phyloP scores from a whole-genome alignment of 2,113 vertebrate genomes.

The Rana temporaria region DNA sequence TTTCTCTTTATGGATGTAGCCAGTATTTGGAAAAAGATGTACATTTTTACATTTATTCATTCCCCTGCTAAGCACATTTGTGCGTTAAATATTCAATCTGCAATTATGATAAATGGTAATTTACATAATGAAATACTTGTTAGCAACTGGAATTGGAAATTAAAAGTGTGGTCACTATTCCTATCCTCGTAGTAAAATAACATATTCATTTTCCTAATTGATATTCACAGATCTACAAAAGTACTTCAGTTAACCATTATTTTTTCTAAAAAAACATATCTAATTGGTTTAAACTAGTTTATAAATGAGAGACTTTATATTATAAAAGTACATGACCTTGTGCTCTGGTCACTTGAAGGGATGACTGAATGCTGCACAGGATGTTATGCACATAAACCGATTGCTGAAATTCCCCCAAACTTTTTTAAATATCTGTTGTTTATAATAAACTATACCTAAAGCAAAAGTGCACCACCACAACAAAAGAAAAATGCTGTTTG shows the following conservation, averaged over 20 bases:
- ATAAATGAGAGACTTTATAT: slow-evolving; percentile 1
- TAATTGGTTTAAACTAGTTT: neutral
- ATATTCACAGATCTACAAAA: slow-evolving; percentile 9
- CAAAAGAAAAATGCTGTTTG: too few relatives aligned
- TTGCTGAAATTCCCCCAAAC: neutral
- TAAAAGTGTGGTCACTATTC: neutral
- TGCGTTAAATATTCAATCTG: neutral
- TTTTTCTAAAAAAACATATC: neutral
- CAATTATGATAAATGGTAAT: slow-evolving; percentile 1
- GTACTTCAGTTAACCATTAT: slow-evolving; percentile 10
- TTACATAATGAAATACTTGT: slow-evolving; percentile 29
- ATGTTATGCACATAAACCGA: neutral
- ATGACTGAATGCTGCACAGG: neutral
- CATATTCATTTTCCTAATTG: slow-evolving; percentile 15
- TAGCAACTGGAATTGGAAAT: neutral
- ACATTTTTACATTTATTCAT: neutral
- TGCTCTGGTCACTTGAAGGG: neutral
- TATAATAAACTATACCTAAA: neutral
- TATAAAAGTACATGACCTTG: slow-evolving; percentile 9
- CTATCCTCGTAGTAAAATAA: neutral
- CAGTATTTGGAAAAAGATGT: neutral
- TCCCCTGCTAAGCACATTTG: neutral
- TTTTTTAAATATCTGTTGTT: neutral
- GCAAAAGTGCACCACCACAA: too few relatives aligned
- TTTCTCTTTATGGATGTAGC: neutral